These are phyloP conservation scores for Heliconius charithonia DNA, from an alignment of 2,888 invertebrate genomes.

Conservation along the genomic window DNA sequence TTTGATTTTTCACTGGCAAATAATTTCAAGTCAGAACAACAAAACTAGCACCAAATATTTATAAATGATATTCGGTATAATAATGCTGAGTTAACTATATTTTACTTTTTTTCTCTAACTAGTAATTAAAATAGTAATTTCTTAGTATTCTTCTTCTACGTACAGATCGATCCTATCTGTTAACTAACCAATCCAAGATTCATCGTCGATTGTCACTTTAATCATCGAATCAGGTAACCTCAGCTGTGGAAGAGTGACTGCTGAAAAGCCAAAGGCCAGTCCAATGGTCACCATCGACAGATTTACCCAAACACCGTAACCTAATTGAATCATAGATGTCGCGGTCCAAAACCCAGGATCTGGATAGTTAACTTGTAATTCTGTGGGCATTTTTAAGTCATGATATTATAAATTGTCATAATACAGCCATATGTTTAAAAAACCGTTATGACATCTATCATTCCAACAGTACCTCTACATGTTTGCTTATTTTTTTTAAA, in stretches of 20 bases:
- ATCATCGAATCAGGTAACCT: constrained; percentile 67
- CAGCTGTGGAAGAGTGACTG: constrained; percentile 84
- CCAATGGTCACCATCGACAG: constrained; percentile 84
- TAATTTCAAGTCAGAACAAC: too few relatives aligned
- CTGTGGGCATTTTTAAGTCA: constrained; percentile 31
- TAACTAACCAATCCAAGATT: constrained; percentile 83
- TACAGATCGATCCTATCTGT: not conserved
- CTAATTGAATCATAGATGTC: constrained; percentile 62
- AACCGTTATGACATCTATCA: constrained; percentile 6
- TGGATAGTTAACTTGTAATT: constrained; percentile 44
- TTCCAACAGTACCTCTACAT: not conserved
- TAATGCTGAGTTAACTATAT: too few relatives aligned
- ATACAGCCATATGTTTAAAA: not conserved
- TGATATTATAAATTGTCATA: not conserved
- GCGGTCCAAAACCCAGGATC: constrained; percentile 62
- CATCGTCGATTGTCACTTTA: constrained; percentile 69
- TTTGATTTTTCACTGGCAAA: too few relatives aligned
- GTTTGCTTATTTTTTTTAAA: not conserved
- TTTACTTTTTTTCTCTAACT: not conserved
- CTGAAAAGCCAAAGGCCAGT: constrained; percentile 84
- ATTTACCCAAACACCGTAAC: constrained; percentile 72
- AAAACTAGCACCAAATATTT: too few relatives aligned
- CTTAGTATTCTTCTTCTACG: not conserved
- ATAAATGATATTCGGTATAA: too few relatives aligned
- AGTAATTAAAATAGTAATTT: too few relatives aligned